Base-by-base conservation (phyloP, 1,140 invertebrate species). In the Pectinophora gossypiella region DNA sequence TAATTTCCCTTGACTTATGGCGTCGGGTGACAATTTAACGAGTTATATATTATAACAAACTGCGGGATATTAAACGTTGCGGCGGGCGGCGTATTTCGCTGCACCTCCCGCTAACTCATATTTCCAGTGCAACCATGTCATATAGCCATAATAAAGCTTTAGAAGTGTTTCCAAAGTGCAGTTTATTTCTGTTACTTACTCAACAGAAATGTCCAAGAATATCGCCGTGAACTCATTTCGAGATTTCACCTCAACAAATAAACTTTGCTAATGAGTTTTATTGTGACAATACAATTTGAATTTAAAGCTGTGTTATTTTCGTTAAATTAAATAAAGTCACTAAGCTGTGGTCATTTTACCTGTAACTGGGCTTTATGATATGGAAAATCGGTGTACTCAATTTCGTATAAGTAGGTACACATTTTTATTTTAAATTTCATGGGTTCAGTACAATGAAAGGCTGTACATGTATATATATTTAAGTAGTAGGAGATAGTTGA, bases 31-130 rank as follows among this genome's bases (percentile, higher is more conserved):
- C 63, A 67, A 69, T 73, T 72, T 67, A 72, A 59, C 61, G 44
- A 60, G 63, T 58, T 65, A 68, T 68, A 61, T 61, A 54, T 68
- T 68, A 70, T 68, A 69, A 66, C 57, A 53, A 59, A 64, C 59
- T 69, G 63, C 59, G 51, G 49, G 66, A 71, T 82, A 82, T 82
- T 79, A 76, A 79, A 73, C 55, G 58, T 56, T 68, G 75, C 60
- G 69, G 69, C 54, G n/a, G 27, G 48, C 54, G 49, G 47, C 54
- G 58, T 65, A 68, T 67, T 65, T 61, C 64, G 61, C 59, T 69
- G 75, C 72, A 73, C 38, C 61, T 59, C 58, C 46, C 56, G 52
- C 58, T 57, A 65, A 71, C 66, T 72, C 63, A 74, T 78, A 75
- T 72, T 76, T 76, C 64, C 58, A 51, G 57, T 73, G 68, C 66